These are phyloP conservation scores for Melanostoma mellinum DNA, from an alignment of 2,888 invertebrate genomes.

Conservation along the genomic window DNA sequence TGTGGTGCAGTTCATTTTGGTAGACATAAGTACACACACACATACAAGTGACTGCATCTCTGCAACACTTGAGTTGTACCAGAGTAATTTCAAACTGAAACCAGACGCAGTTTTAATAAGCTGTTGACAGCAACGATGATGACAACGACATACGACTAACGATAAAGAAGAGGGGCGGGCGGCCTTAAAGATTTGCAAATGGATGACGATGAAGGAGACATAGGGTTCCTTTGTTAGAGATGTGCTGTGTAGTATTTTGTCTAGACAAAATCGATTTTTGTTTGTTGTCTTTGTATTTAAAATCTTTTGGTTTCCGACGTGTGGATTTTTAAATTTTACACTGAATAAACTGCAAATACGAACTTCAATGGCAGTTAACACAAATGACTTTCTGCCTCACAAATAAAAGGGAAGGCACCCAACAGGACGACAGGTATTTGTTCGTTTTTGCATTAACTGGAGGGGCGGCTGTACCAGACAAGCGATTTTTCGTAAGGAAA, in stretches of 20 bases:
- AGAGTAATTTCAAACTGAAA: slow-evolving; percentile 36
- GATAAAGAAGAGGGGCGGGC: slow-evolving; percentile 18
- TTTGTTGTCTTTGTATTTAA: slow-evolving; percentile 9
- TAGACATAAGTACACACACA: background rate
- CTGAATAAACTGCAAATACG: slow-evolving; percentile 6
- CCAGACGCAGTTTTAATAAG: slow-evolving; percentile 49
- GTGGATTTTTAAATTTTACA: slow-evolving; percentile 23
- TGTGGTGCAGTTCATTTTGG: slow-evolving; percentile 2
- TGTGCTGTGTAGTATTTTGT: slow-evolving; percentile 35
- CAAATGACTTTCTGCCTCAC: background rate
- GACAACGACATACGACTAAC: slow-evolving; percentile 8
- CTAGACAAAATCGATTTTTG: slow-evolving; percentile 65
- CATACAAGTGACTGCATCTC: background rate
- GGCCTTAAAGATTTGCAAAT: slow-evolving; percentile 18
- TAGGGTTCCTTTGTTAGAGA: slow-evolving; percentile 38
- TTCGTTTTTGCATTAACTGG: slow-evolving; percentile 7
- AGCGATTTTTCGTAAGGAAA: slow-evolving; percentile 1
- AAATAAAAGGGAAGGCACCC: background rate
- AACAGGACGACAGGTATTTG: background rate
- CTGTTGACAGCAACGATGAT: slow-evolving; percentile 27
- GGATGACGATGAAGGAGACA: slow-evolving; percentile 39
- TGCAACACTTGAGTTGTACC: background rate
- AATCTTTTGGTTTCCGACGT: slow-evolving; percentile 8
- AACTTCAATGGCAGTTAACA: slow-evolving; percentile 20
- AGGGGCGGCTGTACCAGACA: background rate